These are phyloP conservation scores for Probosciger aterrimus DNA, from an alignment of 2,113 vertebrate species.

Conservation along the genomic window DNA sequence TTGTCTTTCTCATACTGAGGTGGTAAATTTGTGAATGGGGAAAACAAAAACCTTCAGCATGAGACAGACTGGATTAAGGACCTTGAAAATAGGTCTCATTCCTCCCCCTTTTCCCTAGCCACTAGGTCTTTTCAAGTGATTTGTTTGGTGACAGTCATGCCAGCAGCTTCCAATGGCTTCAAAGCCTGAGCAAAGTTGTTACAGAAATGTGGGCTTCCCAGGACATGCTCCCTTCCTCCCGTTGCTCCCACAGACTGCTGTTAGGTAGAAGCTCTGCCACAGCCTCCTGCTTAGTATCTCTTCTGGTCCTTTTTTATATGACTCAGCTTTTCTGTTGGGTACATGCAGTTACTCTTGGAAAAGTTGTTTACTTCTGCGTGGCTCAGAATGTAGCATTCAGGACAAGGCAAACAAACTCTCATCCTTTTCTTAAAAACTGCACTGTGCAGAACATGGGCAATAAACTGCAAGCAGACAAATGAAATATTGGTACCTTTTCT, in stretches of 20 bases:
- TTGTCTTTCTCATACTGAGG: not conserved
- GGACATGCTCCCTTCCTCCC: not conserved
- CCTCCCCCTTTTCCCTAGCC: not conserved
- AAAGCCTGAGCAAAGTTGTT: not conserved
- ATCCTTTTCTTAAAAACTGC: not conserved
- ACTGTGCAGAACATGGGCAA: not conserved
- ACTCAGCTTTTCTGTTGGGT: not conserved
- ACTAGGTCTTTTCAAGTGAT: not conserved
- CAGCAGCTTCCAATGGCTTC: not conserved
- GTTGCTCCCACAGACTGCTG: accelerated
- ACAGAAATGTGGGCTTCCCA: not conserved
- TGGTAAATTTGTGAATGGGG: not conserved
- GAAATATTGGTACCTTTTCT: not conserved
- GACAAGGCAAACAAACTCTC: not conserved
- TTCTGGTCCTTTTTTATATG: not conserved
- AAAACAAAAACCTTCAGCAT: not conserved
- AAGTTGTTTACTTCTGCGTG: not conserved
- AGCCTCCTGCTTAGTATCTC: not conserved
- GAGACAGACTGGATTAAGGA: not conserved
- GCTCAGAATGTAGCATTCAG: not conserved
- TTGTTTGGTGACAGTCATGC: not conserved
- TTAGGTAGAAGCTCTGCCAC: not conserved
- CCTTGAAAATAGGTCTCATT: not conserved
- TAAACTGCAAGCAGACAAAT: not conserved
- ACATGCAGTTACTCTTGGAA: not conserved